Evolutionary conservation across 2,113 vertebrate genomes (phyloP), one percentile per base, ranked within the genome.

Genomic region (Malaclemys terrapin): DNA sequence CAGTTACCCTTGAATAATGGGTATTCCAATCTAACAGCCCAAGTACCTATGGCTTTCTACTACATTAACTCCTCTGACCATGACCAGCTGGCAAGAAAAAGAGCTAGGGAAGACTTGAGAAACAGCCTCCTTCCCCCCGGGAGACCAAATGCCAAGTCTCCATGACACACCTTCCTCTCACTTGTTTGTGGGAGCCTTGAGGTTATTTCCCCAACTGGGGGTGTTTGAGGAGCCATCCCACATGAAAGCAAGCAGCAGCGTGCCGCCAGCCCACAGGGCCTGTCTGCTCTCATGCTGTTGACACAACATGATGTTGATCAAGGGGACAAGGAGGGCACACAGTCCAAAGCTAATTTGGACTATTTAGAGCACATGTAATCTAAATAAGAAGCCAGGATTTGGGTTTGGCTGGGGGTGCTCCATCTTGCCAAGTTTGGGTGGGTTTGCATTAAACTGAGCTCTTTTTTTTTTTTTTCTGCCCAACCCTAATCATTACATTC

Each of bases 391-490:
- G 96, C 93, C 96, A 97, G 95, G 84, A 95, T 78, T 88, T 31
- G 57, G 89, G 94, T 94, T 95, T 96, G 97, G 91, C 93, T 88
- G 90, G 31, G 91, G 89, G 88, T 14, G 29, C 65, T 94, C 93
- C 24, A 8, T 62, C 78, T 89, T 96, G 96, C 96, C 98, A 97
- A 84, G 80, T 97, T 87, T 95, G 97, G 97, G 98, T 97, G 98
- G 98, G 97, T 98, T 98, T 96, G 89, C 84, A 76, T 91, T 88
- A 80, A 83, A 49, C 90, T 88, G 94, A 91, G 75, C 1, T 0
- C 90, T 76, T 85, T 62, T 91, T 76, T 85, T 62, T 87, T 69
- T 45, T 45, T 93, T 85, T 62, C 95, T 96, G 95, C 97, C 95
- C 98, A 98, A 31, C 92, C 91, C 91, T 93, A 94, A 90, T 87